A percentile compares a stretch with the other conserved stretches of the same genome.
Evolutionary conservation across 2,797 vertebrate genomes (phyloP).

Genomic region (Diplodus sargus): DNA sequence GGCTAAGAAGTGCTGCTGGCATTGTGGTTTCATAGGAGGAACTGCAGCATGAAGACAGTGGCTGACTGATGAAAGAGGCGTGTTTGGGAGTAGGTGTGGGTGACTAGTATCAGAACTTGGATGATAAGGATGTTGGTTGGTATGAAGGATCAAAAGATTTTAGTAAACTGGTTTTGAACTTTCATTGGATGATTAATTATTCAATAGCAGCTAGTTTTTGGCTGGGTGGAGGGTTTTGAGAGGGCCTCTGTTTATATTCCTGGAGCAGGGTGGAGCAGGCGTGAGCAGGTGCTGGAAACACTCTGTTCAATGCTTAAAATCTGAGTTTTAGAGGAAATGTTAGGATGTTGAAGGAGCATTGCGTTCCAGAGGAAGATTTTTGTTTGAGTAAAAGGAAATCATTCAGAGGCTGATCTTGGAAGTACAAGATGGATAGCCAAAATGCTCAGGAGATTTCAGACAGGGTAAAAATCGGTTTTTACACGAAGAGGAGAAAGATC

Average conservation of each 20-base stretch:
- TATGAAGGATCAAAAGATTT: slow-evolving; percentile 1
- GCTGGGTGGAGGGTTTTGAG: not conserved
- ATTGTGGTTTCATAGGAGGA: slow-evolving; percentile 22
- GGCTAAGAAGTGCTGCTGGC: slow-evolving; percentile 31
- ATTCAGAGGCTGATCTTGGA: slow-evolving; percentile 5
- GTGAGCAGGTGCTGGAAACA: not conserved
- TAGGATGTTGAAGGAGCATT: not conserved
- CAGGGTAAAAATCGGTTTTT: not conserved
- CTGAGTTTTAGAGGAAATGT: not conserved
- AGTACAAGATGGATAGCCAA: not conserved
- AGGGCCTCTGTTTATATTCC: slow-evolving; percentile 1
- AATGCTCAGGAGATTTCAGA: not conserved
- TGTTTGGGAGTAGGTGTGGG: slow-evolving; percentile 13
- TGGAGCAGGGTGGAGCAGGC: not conserved
- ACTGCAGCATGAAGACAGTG: slow-evolving; percentile 19
- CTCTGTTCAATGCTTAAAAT: not conserved
- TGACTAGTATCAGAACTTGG: not conserved
- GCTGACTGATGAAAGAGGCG: slow-evolving; percentile 1
- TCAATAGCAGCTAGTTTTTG: not conserved
- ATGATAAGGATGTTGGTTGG: not conserved
- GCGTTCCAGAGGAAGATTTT: not conserved
- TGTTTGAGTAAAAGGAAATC: not conserved
- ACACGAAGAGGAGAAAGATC: slow-evolving; percentile 1
- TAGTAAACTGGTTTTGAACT: not conserved
- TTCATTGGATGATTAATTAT: not conserved